Evolutionary conservation across 2,113 vertebrate species (phyloP).

Genomic region (Axis porcinus): DNA sequence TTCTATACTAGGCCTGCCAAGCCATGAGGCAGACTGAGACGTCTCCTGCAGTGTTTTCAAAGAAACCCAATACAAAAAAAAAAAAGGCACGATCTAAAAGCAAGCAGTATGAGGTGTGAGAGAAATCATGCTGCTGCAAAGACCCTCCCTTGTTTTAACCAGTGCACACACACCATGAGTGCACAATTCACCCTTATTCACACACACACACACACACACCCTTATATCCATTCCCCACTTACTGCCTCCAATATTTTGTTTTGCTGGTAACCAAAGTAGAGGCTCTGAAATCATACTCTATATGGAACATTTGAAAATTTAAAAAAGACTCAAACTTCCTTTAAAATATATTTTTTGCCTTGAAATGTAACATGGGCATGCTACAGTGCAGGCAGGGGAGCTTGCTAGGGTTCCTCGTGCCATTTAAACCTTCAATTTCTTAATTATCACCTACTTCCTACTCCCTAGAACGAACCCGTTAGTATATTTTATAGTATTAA

Average conservation of each 20-base stretch:
- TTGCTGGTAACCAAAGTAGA: neutral
- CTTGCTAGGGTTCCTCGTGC: neutral
- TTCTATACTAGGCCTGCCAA: neutral
- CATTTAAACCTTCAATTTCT: constrained; percentile 58
- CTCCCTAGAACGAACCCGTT: constrained; percentile 41
- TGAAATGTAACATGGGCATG: neutral
- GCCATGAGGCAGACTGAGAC: neutral
- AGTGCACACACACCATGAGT: neutral
- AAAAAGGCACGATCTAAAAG: neutral
- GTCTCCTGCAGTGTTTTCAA: constrained; percentile 45
- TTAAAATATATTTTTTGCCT: constrained; percentile 18
- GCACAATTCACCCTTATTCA: neutral
- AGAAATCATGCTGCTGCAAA: neutral
- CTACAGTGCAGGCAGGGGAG: neutral
- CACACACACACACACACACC: neutral
- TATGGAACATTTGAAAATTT: neutral
- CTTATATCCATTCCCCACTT: no score
- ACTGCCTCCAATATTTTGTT: neutral
- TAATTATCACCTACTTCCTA: constrained; percentile 66
- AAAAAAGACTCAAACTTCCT: neutral
- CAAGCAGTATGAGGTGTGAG: neutral
- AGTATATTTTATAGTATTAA: constrained; percentile 67
- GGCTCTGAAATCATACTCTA: neutral
- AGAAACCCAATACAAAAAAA: constrained; percentile 32
- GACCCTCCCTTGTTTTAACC: neutral